Conservation (phyloP, 2,113 vertebrate genomes). For the Nibea coibor region DNA sequence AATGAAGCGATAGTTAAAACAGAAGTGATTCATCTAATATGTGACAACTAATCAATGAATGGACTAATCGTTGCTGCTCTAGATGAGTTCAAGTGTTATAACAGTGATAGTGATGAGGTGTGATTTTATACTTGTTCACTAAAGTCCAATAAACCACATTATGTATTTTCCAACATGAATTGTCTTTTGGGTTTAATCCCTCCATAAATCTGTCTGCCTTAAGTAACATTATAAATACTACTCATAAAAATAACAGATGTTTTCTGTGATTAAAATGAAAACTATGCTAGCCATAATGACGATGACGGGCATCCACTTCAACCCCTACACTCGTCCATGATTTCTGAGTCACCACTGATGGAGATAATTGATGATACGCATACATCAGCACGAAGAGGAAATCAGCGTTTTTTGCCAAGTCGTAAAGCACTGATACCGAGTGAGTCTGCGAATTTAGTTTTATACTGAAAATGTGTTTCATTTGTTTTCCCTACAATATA, state of each 20-base stretch:
- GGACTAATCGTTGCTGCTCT: no score
- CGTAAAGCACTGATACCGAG: neutral
- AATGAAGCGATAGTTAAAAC: no score
- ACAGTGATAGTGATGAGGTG: neutral
- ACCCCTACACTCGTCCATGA: neutral
- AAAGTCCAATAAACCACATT: neutral
- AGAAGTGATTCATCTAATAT: no score
- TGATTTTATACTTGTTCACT: neutral
- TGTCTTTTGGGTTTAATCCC: neutral
- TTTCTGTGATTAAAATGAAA: neutral
- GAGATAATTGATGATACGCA: no score
- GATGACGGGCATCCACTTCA: neutral
- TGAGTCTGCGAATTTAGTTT: no score
- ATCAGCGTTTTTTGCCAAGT: neutral
- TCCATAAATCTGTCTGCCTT: neutral
- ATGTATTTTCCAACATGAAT: neutral
- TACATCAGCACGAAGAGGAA: neutral
- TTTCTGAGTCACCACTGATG: neutral
- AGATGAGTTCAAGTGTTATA: neutral
- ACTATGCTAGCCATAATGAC: neutral
- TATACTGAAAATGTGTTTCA: neutral
- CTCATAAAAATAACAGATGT: neutral
- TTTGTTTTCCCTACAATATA: neutral
- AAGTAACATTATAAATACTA: neutral
- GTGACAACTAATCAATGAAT: no score